A percentile compares a stretch with the other conserved stretches of the same genome.
phyloP scores from a whole-genome alignment of 92 coral and sea anemone genomes.

The Actinernus sp. region DNA sequence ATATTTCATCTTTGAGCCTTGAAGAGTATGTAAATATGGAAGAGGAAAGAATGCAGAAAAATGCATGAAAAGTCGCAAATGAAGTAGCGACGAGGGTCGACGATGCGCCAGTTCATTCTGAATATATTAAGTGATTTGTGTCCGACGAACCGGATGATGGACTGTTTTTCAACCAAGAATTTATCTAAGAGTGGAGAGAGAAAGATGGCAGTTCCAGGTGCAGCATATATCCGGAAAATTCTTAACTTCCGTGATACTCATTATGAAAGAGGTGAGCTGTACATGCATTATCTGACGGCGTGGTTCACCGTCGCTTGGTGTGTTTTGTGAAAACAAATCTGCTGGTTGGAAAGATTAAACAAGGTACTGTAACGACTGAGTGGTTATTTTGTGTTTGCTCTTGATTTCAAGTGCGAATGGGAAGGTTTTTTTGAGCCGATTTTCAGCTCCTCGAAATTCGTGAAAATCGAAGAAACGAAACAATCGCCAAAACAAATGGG shows the following conservation, averaged over 20 bases:
- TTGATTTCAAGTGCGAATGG: too few species aligned
- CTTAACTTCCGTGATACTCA: slow-evolving; percentile 39
- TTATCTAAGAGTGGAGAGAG: slow-evolving; percentile 1
- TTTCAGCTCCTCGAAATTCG: too few species aligned
- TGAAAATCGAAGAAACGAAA: too few species aligned
- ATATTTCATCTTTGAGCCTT: slow-evolving; percentile 32
- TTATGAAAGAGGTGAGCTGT: slow-evolving; percentile 52
- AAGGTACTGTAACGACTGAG: too few species aligned
- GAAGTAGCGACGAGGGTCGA: slow-evolving; percentile 30
- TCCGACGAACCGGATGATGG: slow-evolving; percentile 19
- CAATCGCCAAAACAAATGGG: too few species aligned
- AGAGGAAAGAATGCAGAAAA: slow-evolving; percentile 32
- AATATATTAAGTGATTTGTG: slow-evolving; percentile 23
- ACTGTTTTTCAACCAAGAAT: slow-evolving; percentile 24
- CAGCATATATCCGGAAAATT: slow-evolving; percentile 34
- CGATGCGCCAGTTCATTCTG: slow-evolving; percentile 47
- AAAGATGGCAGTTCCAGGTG: slow-evolving; percentile 28
- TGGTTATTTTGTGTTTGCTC: too few species aligned
- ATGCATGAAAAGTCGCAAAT: slow-evolving; percentile 27
- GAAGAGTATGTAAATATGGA: slow-evolving; percentile 60
- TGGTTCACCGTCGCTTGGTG: too few species aligned
- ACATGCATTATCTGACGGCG: too few species aligned
- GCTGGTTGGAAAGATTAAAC: too few species aligned
- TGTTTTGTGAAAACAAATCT: too few species aligned
- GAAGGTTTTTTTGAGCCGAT: too few species aligned